Evolutionary conservation across 2,888 invertebrate genomes (phyloP), one percentile per base, ranked within the genome.

Genomic region (Koerneria pararmatus): DNA sequence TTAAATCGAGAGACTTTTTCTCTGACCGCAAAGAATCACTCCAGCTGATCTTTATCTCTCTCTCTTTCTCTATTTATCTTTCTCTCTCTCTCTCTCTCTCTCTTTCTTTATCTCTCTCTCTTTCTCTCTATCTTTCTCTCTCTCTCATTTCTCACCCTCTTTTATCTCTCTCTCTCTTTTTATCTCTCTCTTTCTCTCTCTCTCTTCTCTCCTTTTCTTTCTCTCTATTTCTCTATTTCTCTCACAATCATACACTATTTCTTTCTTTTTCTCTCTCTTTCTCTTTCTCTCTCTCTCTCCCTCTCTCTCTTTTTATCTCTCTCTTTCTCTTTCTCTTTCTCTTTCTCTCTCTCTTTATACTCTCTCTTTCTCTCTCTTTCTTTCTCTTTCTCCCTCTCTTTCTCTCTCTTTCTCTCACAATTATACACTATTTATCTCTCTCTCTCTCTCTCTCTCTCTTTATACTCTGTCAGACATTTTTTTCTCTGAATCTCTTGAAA

Each of bases 241-340:
- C 58, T 32, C 31, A 48, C 66, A 67, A 67, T 70, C 62, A 61
- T 62, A 61, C 53, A 53, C 24, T 59, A 37, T 60, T 66, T 63
- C 54, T 56, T 48, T 54, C 68, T 53, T 57, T 57, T 63, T 66
- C 62, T 68, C 64, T 59, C 54, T 61, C 66, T 58, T 66, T 46
- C 53, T 58, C 29, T 70, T 63, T 65, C 65, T 63, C 63, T 63
- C 64, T 59, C 60, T 66, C n/a, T 35, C 24, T n/a, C n/a, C n/a
- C n/a, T n/a, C n/a, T n/a, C n/a, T n/a, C n/a, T n/a, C n/a, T n/a
- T n/a, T n/a, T n/a, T n/a, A n/a, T n/a, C n/a, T 29, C 11, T 41
- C 46, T 8, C 11, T 22, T 22, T 15, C n/a, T 41, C 27, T 32
- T 8, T n/a, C n/a, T n/a, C n/a, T n/a, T n/a, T n/a, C n/a, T n/a